Percentiles rank a stretch among this genome's conserved stretches.
Evolutionary conservation across 2,797 vertebrate genomes (phyloP).

Genomic region (Paedocypris micromegethes): DNA sequence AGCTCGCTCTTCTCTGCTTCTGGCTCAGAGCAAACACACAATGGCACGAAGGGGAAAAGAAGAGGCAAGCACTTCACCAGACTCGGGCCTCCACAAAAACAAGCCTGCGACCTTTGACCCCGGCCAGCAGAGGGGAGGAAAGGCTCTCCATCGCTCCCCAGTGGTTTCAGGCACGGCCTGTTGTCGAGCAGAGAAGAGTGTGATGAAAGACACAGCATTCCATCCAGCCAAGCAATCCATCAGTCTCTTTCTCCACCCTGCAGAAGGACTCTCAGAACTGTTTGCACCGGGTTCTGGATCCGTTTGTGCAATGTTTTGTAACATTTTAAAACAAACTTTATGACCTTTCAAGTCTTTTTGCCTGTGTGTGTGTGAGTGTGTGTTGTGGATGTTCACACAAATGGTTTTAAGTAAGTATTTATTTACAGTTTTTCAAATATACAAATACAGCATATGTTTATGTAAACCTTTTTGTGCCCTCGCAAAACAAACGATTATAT

Average conservation of each 20-base stretch:
- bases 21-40: constrained; percentile 50
- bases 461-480: too few relatives aligned
- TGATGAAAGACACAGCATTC: constrained; percentile 25
- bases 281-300: too few relatives aligned
- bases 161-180: constrained; percentile 36
- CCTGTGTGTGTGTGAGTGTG: too few relatives aligned
- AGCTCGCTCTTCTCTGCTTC: constrained; percentile 50
- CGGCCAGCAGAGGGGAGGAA: constrained; percentile 28
- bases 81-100: constrained; percentile 40
- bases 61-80: constrained; percentile 26
- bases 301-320: too few relatives aligned
- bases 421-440: too few relatives aligned
- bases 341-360: too few relatives aligned
- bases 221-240: constrained; percentile 5
- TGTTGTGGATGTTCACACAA: too few relatives aligned
- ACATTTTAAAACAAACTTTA: too few relatives aligned
- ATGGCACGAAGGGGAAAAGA: constrained; percentile 41
- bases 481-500: too few relatives aligned
- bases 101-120: constrained; percentile 48
- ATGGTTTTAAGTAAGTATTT: too few relatives aligned
- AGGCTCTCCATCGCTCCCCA: constrained; percentile 40
- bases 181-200: constrained; percentile 33
- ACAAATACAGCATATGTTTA: too few relatives aligned
- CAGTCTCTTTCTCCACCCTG: background rate
- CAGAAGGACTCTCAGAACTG: too few relatives aligned